These are phyloP conservation scores for Lordiphosa collinella DNA, from an alignment of 1,140 invertebrate genomes.

Conservation along the genomic window DNA sequence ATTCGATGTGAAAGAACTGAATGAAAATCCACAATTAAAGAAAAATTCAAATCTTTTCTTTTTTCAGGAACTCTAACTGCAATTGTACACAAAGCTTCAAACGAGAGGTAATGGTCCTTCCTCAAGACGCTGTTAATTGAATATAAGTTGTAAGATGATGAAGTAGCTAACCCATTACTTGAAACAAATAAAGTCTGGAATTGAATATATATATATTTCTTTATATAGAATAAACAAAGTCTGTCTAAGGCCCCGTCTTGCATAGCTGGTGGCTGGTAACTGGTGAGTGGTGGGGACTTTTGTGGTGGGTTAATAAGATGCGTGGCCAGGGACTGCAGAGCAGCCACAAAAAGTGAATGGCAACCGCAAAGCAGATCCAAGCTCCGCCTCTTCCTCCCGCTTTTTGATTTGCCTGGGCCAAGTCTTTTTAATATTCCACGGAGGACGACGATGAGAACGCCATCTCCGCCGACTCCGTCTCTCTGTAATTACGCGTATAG, in stretches of 20 bases:
- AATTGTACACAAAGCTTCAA: too few species aligned
- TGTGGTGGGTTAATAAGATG: conserved; percentile 2
- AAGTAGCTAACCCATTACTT: background rate
- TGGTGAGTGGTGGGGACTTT: background rate
- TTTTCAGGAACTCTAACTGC: too few species aligned
- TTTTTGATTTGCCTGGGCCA: conserved; percentile 15
- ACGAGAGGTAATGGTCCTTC: too few species aligned
- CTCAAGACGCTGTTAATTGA: too few species aligned
- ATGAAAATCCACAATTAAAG: too few species aligned
- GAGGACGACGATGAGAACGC: conserved; percentile 28
- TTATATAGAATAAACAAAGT: conserved; percentile 2
- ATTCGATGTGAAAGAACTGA: too few species aligned
- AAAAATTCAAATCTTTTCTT: too few species aligned
- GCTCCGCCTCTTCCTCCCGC: background rate
- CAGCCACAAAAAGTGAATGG: conserved; percentile 3
- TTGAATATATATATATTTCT: background rate
- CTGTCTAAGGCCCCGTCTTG: background rate
- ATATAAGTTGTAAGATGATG: too few species aligned
- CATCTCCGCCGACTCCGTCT: too few species aligned
- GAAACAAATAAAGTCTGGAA: background rate
- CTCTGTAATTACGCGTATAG: conserved; percentile 74
- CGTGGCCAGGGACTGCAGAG: background rate
- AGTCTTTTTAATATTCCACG: conserved; percentile 52
- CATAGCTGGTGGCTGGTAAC: background rate
- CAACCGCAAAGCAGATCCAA: background rate